phyloP scores from a whole-genome alignment of 2,797 vertebrate genomes.

The Esox lucius region DNA sequence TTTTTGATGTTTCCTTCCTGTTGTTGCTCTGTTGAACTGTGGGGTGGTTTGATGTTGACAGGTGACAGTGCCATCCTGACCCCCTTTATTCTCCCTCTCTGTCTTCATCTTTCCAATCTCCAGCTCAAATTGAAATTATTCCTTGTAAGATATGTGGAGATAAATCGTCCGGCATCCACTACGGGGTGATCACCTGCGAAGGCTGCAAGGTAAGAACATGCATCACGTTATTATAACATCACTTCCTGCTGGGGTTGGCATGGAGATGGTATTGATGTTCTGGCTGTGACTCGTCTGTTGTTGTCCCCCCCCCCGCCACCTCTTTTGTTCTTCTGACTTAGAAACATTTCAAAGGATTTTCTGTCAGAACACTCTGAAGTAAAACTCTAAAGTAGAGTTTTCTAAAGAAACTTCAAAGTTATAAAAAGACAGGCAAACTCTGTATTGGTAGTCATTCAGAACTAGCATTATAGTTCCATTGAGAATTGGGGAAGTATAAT shows the following conservation, averaged over 20 bases:
- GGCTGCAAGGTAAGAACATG: conserved; percentile 87
- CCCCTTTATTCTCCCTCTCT: neutral
- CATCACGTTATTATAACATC: neutral
- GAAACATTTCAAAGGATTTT: neutral
- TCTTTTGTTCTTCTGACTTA: neutral
- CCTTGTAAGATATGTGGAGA: conserved; percentile 98
- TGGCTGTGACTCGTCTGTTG: too few species aligned
- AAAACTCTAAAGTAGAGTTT: neutral
- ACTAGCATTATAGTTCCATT: neutral
- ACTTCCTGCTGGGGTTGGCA: neutral
- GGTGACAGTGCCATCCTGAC: neutral
- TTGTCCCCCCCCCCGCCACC: neutral
- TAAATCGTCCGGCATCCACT: conserved; percentile 97
- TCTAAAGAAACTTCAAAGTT: neutral
- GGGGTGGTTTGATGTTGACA: neutral
- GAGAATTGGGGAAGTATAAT: neutral
- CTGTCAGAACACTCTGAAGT: neutral
- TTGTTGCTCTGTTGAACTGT: neutral
- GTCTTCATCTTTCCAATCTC: conserved; percentile 30
- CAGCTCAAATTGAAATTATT: conserved; percentile 99
- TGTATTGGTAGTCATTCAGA: neutral
- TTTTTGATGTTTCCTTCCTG: neutral
- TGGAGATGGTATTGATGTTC: neutral
- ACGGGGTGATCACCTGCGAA: conserved; percentile 95
- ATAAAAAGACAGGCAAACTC: neutral